Evolutionary conservation across 1,140 invertebrate species (phyloP).

Genomic region (Bombus confusus): DNA sequence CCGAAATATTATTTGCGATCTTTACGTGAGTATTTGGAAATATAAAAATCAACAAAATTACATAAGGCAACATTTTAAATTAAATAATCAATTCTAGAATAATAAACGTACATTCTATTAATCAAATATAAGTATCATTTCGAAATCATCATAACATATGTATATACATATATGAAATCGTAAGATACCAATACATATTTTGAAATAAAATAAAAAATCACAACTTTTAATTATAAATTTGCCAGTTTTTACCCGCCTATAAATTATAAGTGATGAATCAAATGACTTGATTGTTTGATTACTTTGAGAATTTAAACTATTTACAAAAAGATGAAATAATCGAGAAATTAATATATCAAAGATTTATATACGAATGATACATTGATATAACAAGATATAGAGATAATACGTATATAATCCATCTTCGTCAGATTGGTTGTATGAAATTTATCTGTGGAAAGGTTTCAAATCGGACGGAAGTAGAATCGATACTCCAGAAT

Average conservation of each 20-base stretch:
- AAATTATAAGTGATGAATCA: neutral
- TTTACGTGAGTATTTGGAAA: neutral
- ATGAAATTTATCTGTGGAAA: slow-evolving; percentile 28
- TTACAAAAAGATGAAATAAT: neutral
- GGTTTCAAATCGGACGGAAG: slow-evolving; percentile 52
- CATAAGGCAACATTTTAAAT: neutral
- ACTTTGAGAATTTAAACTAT: neutral
- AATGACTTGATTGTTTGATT: neutral
- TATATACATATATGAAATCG: neutral
- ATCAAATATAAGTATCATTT: neutral
- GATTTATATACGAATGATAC: neutral
- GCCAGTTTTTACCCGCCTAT: neutral
- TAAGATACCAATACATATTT: neutral
- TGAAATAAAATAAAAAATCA: neutral
- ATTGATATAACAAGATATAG: slow-evolving; percentile 32
- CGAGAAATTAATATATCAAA: neutral
- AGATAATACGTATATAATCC: slow-evolving; percentile 19
- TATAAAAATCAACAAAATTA: neutral
- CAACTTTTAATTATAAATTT: neutral
- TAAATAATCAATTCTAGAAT: neutral
- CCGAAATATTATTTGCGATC: neutral
- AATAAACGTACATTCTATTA: neutral
- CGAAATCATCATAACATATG: neutral
- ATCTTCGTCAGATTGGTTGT: slow-evolving; percentile 22
- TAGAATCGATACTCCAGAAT: slow-evolving; percentile 64